Conservation (phyloP, 2,113 vertebrate genomes). For the Oryzias celebensis region DNA sequence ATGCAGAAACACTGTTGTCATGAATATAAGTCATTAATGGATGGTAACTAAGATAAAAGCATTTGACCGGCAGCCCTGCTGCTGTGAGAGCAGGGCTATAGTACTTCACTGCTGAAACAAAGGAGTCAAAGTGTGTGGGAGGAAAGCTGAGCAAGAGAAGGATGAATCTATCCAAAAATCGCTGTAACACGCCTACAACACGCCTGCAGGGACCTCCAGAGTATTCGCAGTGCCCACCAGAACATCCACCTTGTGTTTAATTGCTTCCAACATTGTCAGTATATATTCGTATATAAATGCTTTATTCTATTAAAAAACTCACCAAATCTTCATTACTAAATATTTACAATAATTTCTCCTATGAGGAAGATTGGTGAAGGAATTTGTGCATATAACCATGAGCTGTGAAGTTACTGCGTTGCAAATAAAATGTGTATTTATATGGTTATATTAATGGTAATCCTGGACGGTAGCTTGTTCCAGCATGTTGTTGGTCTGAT, state of each 20-base stretch:
- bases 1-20: background rate
- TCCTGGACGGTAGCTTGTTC: too few species aligned
- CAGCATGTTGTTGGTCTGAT: too few species aligned
- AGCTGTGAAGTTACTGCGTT: too few species aligned
- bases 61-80: constrained; percentile 8
- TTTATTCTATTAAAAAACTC: too few species aligned
- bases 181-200: constrained; percentile 39
- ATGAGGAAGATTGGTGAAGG: too few species aligned
- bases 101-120: constrained; percentile 52
- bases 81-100: constrained; percentile 28
- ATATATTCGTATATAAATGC: background rate
- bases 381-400: too few species aligned
- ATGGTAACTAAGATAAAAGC: constrained; percentile 14
- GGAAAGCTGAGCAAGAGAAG: constrained; percentile 26
- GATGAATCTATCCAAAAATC: constrained; percentile 49
- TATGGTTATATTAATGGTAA: too few species aligned
- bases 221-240: background rate
- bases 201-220: constrained; percentile 23
- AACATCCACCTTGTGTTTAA: constrained; percentile 14
- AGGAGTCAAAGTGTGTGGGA: constrained; percentile 57
- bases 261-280: constrained; percentile 7
- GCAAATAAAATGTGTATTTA: too few species aligned
- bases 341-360: too few species aligned
- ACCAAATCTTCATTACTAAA: too few species aligned
- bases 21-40: background rate